These are phyloP conservation scores for Eremophila alpestris DNA, from an alignment of 2,797 vertebrate genomes.

Conservation along the genomic window DNA sequence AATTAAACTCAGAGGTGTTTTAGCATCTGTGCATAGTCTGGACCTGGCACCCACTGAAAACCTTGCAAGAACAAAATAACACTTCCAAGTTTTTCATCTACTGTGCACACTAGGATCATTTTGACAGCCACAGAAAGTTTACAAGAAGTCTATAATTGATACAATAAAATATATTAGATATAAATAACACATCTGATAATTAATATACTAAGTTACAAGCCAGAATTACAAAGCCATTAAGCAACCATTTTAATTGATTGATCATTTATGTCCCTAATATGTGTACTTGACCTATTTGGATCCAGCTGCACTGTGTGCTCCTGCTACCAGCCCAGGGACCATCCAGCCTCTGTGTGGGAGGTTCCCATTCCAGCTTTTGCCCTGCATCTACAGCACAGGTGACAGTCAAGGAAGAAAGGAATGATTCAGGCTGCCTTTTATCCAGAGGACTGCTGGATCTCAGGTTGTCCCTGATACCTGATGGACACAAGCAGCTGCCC, in stretches of 20 bases:
- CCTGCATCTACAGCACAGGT: background rate
- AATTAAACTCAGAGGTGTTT: background rate
- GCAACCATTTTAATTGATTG: background rate
- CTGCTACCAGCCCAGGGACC: background rate
- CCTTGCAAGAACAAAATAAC: background rate
- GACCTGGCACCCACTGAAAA: background rate
- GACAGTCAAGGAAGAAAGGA: background rate
- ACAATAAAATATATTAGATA: background rate
- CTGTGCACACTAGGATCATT: background rate
- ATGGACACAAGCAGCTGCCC: background rate
- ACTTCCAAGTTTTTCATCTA: background rate
- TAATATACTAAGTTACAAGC: background rate
- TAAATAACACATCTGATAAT: background rate
- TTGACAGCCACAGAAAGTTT: background rate
- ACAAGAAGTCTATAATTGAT: background rate
- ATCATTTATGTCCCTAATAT: background rate
- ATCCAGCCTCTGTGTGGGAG: background rate
- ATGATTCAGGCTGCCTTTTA: background rate
- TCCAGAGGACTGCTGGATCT: background rate
- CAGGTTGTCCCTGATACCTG: background rate
- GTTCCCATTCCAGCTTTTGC: background rate
- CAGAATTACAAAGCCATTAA: background rate
- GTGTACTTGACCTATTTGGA: background rate
- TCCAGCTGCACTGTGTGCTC: background rate
- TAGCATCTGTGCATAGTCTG: background rate